Base-by-base conservation (phyloP, 1,140 invertebrate species). In the Sinella curviseta region DNA sequence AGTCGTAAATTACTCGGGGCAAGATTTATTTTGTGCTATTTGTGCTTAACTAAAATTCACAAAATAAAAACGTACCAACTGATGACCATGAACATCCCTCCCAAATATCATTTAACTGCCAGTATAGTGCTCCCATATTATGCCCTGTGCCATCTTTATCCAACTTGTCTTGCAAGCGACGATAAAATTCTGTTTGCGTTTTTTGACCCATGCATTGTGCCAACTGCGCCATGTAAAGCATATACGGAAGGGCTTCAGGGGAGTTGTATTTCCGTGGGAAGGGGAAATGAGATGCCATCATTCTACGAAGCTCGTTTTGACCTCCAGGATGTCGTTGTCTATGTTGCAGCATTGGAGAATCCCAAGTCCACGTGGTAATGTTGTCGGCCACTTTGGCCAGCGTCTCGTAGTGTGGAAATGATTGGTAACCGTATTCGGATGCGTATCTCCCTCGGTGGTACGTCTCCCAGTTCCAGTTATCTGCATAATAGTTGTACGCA, bases 71-170 rank as follows among this genome's bases (percentile, higher is more conserved):
- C n/a, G n/a, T n/a, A 92, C 94, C 94, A 82, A 98, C 94, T n/a
- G 95, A 92, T 33, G 96, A 93, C 98, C 98, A 99, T 2, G 96
- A 95, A 0, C 97, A 95, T 14, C 95, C 97, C 85, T 95, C 93
- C 98, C 98, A 99, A 24, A 99, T 94, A 87, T 99, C 97, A 88
- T 99, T 99, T 0, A 99, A 87, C 86, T 99, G 98, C 98, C 98
- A 99, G 88, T 99, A 99, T 54, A 99, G 89, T 20, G 97, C 96
- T 17, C 98, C 98, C 95, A 98, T 99, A 0, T 94, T 96, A 14
- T 88, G 87, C 55, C 95, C 94, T 87, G 92, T 89, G 0, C 93
- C 92, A 16, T 89, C 84, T 31, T 31, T 31, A 24, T 89, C 87
- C 14, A 91, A 73, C 30, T 83, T 86, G 73, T 88, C 90, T 84